Conservation (phyloP, 2,113 vertebrate species). For the Prochilodus magdalenae region DNA sequence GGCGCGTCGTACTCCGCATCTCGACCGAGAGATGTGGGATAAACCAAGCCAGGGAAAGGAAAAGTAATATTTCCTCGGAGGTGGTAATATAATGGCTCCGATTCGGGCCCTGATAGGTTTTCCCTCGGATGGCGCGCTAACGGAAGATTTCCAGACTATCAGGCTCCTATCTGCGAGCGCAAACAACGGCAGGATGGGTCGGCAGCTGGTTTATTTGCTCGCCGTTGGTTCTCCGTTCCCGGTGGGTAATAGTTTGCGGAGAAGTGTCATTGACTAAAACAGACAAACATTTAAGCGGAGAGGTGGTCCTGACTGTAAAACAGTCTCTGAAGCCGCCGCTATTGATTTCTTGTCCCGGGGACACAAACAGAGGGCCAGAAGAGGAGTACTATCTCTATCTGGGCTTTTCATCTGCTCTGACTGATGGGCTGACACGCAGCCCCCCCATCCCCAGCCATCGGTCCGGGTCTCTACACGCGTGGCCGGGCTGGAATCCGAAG, state of each 20-base stretch:
- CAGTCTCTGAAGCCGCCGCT: constrained; percentile 70
- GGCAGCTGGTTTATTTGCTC: constrained; percentile 75
- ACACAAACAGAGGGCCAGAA: constrained; percentile 72
- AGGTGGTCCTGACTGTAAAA: constrained; percentile 78
- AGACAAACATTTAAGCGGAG: constrained; percentile 79
- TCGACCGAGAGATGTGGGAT: constrained; percentile 75
- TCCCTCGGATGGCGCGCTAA: constrained; percentile 57
- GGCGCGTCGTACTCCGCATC: too few relatives aligned
- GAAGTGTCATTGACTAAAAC: constrained; percentile 82
- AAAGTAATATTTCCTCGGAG: constrained; percentile 73
- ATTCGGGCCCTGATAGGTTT: constrained; percentile 73
- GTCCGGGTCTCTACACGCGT: constrained; percentile 64
- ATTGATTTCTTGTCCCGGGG: constrained; percentile 78
- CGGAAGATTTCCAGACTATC: constrained; percentile 72
- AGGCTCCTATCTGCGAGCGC: constrained; percentile 71
- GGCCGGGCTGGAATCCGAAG: constrained; percentile 57
- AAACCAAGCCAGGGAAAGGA: constrained; percentile 67
- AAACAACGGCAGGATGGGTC: constrained; percentile 70
- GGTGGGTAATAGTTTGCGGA: constrained; percentile 74
- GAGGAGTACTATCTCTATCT: constrained; percentile 74
- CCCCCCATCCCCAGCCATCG: neutral
- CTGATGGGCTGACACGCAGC: constrained; percentile 65
- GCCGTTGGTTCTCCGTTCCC: constrained; percentile 71
- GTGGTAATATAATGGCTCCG: constrained; percentile 71
- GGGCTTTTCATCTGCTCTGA: constrained; percentile 72